Percentiles rank a stretch among this genome's conserved stretches.
These are phyloP conservation scores for Atta cephalotes DNA, from an alignment of 1,140 invertebrate genomes.

Conservation along the genomic window DNA sequence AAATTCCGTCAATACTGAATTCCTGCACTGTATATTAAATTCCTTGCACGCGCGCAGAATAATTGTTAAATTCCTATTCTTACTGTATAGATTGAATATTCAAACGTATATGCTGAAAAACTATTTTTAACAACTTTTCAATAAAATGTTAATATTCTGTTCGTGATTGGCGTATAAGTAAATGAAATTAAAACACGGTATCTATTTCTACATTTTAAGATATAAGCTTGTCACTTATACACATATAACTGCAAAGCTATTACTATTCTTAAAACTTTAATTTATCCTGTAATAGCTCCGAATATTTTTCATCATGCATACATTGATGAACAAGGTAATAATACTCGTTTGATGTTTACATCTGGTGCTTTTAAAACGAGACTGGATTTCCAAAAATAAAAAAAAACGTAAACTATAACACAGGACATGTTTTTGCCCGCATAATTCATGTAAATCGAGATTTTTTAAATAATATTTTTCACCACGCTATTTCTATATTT, in stretches of 20 bases:
- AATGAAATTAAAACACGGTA: background rate
- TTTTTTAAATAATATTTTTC: background rate
- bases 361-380: constrained; percentile 30
- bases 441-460: constrained; percentile 53
- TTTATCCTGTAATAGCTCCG: constrained; percentile 20
- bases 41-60: constrained; percentile 7
- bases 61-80: constrained; percentile 42
- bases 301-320: constrained; percentile 36
- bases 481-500: constrained; percentile 39
- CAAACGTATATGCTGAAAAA: background rate
- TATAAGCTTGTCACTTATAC: background rate
- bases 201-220: background rate
- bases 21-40: constrained; percentile 51
- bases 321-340: constrained; percentile 36
- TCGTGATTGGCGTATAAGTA: background rate
- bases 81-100: background rate
- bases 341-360: constrained; percentile 36
- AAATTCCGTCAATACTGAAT: constrained; percentile 49
- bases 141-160: background rate
- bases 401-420: background rate
- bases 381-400: background rate
- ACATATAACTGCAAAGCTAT: background rate
- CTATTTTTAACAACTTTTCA: background rate
- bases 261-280: constrained; percentile 54
- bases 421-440: constrained; percentile 12